These are phyloP conservation scores for Oryctolagus cuniculus DNA, from an alignment of 2,113 vertebrate genomes.

Conservation along the genomic window DNA sequence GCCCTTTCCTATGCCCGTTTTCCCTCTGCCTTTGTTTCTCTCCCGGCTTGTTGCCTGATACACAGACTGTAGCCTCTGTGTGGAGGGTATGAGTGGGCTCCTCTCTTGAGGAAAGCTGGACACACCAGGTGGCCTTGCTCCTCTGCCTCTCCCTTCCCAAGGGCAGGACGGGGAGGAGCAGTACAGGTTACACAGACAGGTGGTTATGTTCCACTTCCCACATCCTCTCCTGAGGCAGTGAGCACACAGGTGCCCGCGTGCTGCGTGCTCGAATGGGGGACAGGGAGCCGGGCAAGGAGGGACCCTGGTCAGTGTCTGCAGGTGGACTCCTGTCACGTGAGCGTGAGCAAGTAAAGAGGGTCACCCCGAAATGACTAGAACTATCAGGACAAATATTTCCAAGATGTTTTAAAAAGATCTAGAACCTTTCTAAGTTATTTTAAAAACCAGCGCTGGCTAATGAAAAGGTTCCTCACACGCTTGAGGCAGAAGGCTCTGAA, in stretches of 20 bases:
- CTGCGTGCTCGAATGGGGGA: neutral
- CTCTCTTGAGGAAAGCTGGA: neutral
- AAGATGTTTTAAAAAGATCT: no score
- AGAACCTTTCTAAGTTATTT: neutral
- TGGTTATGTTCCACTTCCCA: neutral
- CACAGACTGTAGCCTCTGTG: neutral
- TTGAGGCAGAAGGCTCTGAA: neutral
- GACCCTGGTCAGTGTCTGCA: neutral
- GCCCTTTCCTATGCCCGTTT: rapidly evolving
- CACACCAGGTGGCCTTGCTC: neutral
- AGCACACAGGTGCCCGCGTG: neutral
- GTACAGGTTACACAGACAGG: neutral
- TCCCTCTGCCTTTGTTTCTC: neutral
- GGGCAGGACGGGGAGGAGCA: neutral
- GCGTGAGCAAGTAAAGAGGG: rapidly evolving
- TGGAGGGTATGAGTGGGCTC: neutral
- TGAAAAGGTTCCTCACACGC: neutral
- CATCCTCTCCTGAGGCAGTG: neutral
- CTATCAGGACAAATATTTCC: neutral
- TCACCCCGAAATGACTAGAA: neutral
- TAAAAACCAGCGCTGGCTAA: neutral
- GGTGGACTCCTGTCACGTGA: neutral
- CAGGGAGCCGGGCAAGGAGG: neutral
- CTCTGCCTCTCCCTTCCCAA: neutral
- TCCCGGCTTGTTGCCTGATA: neutral